A percentile compares a stretch with the other conserved stretches of the same genome.
Conservation (phyloP, 2,797 vertebrate species). For the Tapera naevia region DNA sequence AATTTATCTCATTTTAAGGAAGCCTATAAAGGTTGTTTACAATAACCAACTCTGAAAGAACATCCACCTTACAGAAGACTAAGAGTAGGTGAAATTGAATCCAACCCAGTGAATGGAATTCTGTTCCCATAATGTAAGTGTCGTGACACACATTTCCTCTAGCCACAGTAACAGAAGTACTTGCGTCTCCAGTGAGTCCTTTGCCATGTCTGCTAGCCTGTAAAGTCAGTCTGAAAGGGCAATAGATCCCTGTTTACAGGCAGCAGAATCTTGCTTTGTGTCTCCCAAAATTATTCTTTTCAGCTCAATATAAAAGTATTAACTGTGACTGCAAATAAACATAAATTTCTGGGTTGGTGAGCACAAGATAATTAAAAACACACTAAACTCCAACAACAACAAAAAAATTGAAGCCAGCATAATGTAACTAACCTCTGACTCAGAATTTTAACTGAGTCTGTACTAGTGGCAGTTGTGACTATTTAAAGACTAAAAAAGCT, state of each 20-base stretch:
- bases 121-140: neutral
- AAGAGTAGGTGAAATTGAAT: neutral
- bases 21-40: neutral
- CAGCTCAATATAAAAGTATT: neutral
- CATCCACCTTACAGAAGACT: neutral
- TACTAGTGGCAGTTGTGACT: neutral
- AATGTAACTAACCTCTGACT: neutral
- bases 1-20: neutral
- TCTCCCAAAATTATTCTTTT: neutral
- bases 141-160: neutral
- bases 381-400: neutral
- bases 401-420: neutral
- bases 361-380: neutral
- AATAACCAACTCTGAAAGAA: neutral
- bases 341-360: neutral
- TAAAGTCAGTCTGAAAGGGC: neutral
- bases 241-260: neutral
- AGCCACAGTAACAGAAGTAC: neutral
- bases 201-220: neutral
- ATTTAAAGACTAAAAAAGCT: neutral
- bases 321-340: neutral
- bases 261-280: neutral
- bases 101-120: neutral
- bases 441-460: neutral
- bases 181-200: neutral